These are phyloP conservation scores for Phytoseiulus persimilis DNA, from an alignment of 2,888 invertebrate genomes.

Conservation along the genomic window DNA sequence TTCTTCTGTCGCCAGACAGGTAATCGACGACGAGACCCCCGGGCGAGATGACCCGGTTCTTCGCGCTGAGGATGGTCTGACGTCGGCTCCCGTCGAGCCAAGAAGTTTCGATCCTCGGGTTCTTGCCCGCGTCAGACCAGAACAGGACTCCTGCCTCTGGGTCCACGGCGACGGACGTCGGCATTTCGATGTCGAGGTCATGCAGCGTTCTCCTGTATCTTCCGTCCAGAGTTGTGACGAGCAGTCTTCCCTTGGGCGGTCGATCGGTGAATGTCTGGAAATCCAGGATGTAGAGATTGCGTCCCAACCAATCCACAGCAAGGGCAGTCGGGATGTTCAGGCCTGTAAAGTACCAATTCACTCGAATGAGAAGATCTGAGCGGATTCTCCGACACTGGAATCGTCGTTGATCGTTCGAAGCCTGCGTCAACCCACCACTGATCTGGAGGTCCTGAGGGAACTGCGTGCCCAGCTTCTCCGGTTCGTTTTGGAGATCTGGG, in stretches of 20 bases:
- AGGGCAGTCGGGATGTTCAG: constrained; percentile 76
- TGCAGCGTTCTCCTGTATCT: constrained; percentile 74
- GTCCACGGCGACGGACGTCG: constrained; percentile 79
- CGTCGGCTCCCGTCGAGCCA: constrained; percentile 95
- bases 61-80: constrained; percentile 60
- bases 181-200: constrained; percentile 63
- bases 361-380: constrained; percentile 58
- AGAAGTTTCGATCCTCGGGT: constrained; percentile 82
- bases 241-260: constrained; percentile 59
- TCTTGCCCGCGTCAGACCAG: constrained; percentile 85
- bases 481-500: constrained; percentile 56
- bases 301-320: constrained; percentile 85
- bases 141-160: constrained; percentile 60
- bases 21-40: constrained; percentile 82
- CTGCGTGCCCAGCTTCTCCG: constrained; percentile 33
- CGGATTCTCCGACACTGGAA: no score
- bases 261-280: constrained; percentile 56
- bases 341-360: constrained; percentile 51
- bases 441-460: constrained; percentile 23
- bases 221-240: constrained; percentile 81
- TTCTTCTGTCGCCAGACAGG: constrained; percentile 67
- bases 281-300: constrained; percentile 90
- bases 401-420: no score
- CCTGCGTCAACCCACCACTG: neutral
- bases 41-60: constrained; percentile 73